Evolutionary conservation across 2,888 invertebrate species (phyloP).

Genomic region (Drosophila diplacantha): DNA sequence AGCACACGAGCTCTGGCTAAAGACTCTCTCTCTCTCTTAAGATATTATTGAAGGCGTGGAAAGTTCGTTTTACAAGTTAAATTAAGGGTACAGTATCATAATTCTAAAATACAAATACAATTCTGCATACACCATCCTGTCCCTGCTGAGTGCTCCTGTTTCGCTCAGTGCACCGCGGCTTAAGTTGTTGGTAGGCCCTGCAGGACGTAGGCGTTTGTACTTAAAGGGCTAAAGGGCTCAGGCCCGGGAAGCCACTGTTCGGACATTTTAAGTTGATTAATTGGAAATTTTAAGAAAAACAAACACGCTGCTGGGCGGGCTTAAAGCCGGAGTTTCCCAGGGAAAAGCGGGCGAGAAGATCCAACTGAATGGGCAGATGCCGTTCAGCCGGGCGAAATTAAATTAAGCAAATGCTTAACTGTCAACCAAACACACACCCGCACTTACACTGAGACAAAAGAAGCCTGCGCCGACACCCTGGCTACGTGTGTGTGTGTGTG

Average conservation of each 20-base stretch:
- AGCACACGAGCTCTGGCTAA: background rate
- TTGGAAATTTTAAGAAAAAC: constrained; percentile 40
- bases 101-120: background rate
- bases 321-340: constrained; percentile 3
- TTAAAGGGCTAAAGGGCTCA: constrained; percentile 10
- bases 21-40: background rate
- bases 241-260: background rate
- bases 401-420: constrained; percentile 45
- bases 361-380: constrained; percentile 18
- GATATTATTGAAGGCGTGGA: too few species aligned
- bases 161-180: background rate
- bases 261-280: constrained; percentile 40
- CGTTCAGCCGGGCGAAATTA: constrained; percentile 38
- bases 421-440: constrained; percentile 10
- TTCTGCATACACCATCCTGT: too few species aligned
- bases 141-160: background rate
- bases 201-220: background rate
- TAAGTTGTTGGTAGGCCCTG: background rate
- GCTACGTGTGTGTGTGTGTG: constrained; percentile 1
- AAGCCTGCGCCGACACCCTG: background rate
- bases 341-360: background rate
- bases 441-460: constrained; percentile 24
- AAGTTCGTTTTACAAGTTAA: background rate
- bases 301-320: constrained; percentile 15
- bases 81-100: background rate